Conservation (phyloP, 2,797 vertebrate species). For the Yasuhikotakia modesta region DNA sequence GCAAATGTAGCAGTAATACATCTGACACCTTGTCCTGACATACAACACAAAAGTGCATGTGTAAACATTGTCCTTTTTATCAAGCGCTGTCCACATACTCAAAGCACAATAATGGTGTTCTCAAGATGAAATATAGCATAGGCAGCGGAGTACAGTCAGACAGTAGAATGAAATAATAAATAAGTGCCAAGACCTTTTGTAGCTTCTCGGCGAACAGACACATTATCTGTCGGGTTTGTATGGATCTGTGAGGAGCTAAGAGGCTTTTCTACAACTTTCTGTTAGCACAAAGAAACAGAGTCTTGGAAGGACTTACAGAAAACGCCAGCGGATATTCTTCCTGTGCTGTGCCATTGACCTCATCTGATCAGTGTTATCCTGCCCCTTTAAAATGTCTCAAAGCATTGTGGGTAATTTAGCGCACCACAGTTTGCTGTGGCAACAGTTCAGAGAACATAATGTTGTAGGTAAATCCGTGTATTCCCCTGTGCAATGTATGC, state of each 20-base stretch:
- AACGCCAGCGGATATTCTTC: constrained; percentile 14
- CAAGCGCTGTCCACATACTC: neutral
- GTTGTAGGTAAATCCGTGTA: constrained; percentile 8
- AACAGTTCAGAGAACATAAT: neutral
- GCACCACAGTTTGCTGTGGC: neutral
- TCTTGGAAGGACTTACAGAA: constrained; percentile 40
- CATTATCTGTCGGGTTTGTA: constrained; percentile 51
- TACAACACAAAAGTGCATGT: neutral
- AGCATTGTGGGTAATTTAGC: constrained; percentile 11
- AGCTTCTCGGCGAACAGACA: constrained; percentile 37
- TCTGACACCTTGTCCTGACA: neutral
- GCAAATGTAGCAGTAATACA: neutral
- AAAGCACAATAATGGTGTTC: neutral
- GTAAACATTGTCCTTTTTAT: neutral
- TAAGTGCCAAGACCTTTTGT: constrained; percentile 47
- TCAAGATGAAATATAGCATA: constrained; percentile 1
- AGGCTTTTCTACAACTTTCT: constrained; percentile 31
- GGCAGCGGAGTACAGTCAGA: constrained; percentile 20
- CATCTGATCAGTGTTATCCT: constrained; percentile 18
- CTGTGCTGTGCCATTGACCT: constrained; percentile 20
- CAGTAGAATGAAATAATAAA: constrained; percentile 43
- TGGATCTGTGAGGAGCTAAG: constrained; percentile 48
- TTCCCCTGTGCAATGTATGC: constrained; percentile 27
- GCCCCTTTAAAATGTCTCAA: constrained; percentile 22
- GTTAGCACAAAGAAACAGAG: constrained; percentile 20